Conservation (phyloP, 2,113 vertebrate species). For the Noctilio leporinus region DNA sequence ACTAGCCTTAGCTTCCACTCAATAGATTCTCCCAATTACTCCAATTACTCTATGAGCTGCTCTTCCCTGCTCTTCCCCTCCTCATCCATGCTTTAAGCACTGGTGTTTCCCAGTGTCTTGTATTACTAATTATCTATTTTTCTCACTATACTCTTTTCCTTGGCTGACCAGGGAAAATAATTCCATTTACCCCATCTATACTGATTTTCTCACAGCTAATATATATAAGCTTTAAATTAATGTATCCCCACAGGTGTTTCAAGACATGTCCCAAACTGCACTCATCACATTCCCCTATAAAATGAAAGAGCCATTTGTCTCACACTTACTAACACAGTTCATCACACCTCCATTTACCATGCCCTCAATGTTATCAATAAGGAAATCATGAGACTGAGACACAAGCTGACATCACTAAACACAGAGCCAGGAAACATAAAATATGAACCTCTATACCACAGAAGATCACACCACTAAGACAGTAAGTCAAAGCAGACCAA, state of each 20-base stretch:
- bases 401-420: no score
- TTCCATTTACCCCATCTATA: not conserved
- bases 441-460: no score
- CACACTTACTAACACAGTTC: not conserved
- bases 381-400: no score
- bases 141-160: not conserved
- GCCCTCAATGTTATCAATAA: not conserved
- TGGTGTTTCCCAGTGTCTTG: not conserved
- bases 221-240: not conserved
- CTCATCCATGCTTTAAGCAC: not conserved
- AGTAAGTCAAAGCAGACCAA: no score
- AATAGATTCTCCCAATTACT: not conserved
- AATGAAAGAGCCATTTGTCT: not conserved
- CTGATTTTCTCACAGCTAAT: not conserved
- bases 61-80: not conserved
- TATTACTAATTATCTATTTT: not conserved
- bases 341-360: not conserved
- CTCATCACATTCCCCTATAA: not conserved
- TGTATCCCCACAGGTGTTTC: not conserved
- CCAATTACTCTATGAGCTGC: not conserved
- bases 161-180: not conserved
- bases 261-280: not conserved
- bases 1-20: not conserved
- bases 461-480: no score
- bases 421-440: no score